Evolutionary conservation across 2,888 invertebrate genomes (phyloP).

Genomic region (Branchipolynoe longqiensis): DNA sequence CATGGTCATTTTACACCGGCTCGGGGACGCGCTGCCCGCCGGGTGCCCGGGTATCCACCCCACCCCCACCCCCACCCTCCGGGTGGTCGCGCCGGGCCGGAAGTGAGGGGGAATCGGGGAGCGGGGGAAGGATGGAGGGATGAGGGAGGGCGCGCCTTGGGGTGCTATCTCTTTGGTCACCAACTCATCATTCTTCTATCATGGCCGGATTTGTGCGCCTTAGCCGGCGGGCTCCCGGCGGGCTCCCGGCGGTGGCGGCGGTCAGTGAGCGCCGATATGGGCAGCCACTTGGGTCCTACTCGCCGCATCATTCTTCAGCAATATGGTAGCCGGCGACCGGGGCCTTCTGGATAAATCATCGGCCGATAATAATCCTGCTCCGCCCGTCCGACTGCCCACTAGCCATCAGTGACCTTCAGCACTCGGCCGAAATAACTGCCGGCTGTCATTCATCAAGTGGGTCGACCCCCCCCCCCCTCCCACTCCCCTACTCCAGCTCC

Average conservation of each 20-base stretch:
- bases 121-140: background rate
- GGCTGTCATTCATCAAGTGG: slow-evolving; percentile 9
- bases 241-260: slow-evolving; percentile 17
- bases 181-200: slow-evolving; percentile 53
- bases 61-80: no score
- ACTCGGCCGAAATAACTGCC: background rate
- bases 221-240: no score
- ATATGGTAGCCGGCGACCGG: slow-evolving; percentile 41
- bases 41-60: background rate
- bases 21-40: background rate
- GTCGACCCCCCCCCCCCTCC: background rate
- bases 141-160: background rate
- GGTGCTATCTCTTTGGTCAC: slow-evolving; percentile 39
- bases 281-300: slow-evolving; percentile 12
- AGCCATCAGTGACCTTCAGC: background rate
- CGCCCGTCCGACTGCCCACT: background rate
- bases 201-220: slow-evolving; percentile 51
- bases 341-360: slow-evolving; percentile 47
- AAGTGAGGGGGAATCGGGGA: no score
- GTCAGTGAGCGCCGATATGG: slow-evolving; percentile 4
- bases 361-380: slow-evolving; percentile 29
- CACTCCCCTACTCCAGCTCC: background rate
- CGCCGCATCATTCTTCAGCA: slow-evolving; percentile 37
- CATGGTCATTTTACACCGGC: slow-evolving; percentile 51
- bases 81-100: no score